Evolutionary conservation across 2,797 vertebrate species (phyloP).

Genomic region (Poecile montanus): DNA sequence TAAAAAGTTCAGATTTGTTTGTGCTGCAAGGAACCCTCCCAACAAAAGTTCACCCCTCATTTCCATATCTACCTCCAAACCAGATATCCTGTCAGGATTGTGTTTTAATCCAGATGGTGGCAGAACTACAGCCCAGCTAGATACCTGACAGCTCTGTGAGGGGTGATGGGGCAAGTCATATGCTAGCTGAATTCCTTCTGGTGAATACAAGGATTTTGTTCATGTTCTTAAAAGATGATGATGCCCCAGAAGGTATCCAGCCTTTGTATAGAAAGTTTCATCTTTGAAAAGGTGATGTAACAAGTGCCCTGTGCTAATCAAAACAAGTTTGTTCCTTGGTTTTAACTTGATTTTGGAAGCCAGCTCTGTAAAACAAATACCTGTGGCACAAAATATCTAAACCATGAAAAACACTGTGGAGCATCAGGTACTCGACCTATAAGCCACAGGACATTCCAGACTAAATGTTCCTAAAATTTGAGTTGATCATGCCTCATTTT

Average conservation of each 20-base stretch:
- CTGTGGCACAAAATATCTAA: background rate
- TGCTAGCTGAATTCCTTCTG: background rate
- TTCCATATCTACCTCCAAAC: background rate
- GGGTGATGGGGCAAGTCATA: background rate
- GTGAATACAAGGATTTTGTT: background rate
- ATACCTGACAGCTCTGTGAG: background rate
- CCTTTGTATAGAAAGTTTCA: background rate
- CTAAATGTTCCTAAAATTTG: background rate
- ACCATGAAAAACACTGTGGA: background rate
- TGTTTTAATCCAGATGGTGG: background rate
- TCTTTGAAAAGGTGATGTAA: background rate
- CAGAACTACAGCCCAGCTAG: background rate
- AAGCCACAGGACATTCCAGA: background rate
- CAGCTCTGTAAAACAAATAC: background rate
- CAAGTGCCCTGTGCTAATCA: fast-evolving
- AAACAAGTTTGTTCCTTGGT: background rate
- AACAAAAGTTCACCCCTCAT: background rate
- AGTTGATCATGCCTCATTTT: background rate
- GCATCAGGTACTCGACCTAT: background rate
- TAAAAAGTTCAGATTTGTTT: background rate
- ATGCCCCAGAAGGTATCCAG: background rate
- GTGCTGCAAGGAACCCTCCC: background rate
- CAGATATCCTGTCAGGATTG: background rate
- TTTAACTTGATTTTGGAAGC: background rate
- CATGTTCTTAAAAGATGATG: background rate